A percentile compares a stretch with the other conserved stretches of the same genome.
These are phyloP conservation scores for Lepus americanus DNA, from an alignment of 2,113 vertebrate genomes.

Conservation along the genomic window DNA sequence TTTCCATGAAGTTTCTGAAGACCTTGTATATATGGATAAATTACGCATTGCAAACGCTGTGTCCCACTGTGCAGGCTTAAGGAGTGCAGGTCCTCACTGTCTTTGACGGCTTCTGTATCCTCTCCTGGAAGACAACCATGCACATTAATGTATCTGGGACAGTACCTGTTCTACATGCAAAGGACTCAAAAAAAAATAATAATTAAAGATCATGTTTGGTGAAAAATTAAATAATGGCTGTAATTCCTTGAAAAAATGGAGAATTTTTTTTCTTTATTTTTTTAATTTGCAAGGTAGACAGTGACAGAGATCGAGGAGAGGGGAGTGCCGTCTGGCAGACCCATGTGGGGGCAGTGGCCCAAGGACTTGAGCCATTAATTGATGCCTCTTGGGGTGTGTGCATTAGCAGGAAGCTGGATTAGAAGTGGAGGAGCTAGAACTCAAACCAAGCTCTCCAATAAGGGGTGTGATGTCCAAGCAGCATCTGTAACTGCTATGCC, in stretches of 20 bases:
- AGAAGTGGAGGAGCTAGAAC: no score
- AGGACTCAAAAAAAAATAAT: not conserved
- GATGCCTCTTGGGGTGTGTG: no score
- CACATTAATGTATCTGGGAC: not conserved
- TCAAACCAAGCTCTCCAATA: no score
- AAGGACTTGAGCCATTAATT: no score
- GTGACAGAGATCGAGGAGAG: no score
- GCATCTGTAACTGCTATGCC: no score
- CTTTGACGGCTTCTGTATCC: not conserved
- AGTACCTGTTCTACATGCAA: not conserved
- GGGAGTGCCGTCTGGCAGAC: no score
- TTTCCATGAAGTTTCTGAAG: no score
- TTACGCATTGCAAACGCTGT: not conserved
- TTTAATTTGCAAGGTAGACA: no score
- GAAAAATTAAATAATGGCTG: not conserved
- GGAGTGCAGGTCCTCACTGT: not conserved
- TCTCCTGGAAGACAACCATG: fast-evolving
- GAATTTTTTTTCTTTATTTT: not conserved
- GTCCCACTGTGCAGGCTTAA: not conserved
- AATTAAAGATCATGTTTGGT: not conserved
- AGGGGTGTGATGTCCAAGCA: no score
- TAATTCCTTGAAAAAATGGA: not conserved
- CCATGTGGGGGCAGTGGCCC: no score
- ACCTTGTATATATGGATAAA: not conserved
- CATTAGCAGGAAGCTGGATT: no score